These are phyloP conservation scores for Takifugu flavidus DNA, from an alignment of 2,113 vertebrate genomes.

Conservation along the genomic window DNA sequence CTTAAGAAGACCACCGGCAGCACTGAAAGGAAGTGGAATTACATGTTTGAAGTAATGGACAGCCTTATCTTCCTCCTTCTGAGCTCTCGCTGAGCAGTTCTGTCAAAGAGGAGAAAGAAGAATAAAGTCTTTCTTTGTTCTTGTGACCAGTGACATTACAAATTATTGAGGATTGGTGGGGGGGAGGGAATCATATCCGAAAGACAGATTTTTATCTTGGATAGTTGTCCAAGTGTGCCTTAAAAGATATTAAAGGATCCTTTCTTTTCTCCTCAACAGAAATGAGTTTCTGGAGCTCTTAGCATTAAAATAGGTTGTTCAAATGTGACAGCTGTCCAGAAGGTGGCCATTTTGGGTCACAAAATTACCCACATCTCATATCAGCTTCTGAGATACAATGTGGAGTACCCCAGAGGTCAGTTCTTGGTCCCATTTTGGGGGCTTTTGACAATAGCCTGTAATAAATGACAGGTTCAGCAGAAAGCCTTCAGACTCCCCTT, in stretches of 20 bases:
- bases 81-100: constrained; percentile 6
- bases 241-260: not conserved
- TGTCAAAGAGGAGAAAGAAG: constrained; percentile 7
- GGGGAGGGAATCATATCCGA: not conserved
- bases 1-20: constrained; percentile 20
- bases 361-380: no score
- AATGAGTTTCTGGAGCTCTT: not conserved
- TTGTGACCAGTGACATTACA: constrained; percentile 5
- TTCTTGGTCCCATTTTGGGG: no score
- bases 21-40: constrained; percentile 13
- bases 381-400: no score
- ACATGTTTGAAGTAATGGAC: constrained; percentile 6
- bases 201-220: not conserved
- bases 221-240: constrained; percentile 4
- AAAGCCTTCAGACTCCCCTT: no score
- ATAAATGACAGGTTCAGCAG: no score
- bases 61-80: constrained; percentile 1
- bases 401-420: no score
- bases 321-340: not conserved
- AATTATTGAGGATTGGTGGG: constrained; percentile 19
- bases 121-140: constrained; percentile 10
- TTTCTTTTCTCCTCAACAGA: not conserved
- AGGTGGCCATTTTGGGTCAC: not conserved
- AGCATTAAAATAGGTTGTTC: constrained; percentile 4
- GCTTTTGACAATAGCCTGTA: no score